Conservation (phyloP, 1,140 invertebrate genomes). For the Drosophila auraria region DNA sequence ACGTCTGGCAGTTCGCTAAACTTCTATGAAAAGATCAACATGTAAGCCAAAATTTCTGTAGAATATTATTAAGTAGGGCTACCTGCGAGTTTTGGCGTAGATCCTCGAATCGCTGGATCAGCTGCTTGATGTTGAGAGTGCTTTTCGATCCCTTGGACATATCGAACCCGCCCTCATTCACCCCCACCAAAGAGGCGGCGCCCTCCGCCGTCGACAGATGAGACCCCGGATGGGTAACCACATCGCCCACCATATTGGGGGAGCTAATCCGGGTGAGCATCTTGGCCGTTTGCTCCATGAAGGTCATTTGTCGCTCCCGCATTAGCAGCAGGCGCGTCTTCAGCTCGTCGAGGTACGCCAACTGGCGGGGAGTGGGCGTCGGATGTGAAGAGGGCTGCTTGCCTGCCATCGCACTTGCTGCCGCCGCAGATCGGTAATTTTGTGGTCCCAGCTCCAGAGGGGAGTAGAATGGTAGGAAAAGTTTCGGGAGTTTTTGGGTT, state of each 20-base stretch:
- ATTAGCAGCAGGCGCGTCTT: constrained; percentile 57
- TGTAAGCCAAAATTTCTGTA: not conserved
- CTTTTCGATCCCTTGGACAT: constrained; percentile 2
- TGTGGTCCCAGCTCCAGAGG: constrained; percentile 2
- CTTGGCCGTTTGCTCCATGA: constrained; percentile 63
- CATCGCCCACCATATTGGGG: not conserved
- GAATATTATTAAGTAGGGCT: not conserved
- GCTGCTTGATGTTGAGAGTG: constrained; percentile 47
- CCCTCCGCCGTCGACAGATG: not conserved
- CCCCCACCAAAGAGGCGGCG: not conserved
- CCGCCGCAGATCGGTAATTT: constrained; percentile 33
- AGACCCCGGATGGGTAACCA: not conserved
- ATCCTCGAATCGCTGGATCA: constrained; percentile 67
- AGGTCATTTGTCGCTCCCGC: constrained; percentile 56
- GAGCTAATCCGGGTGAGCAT: constrained; percentile 53
- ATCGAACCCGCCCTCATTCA: too few species aligned
- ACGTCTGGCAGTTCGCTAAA: constrained; percentile 50
- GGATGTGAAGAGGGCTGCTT: constrained; percentile 12
- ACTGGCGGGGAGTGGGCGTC: constrained; percentile 48
- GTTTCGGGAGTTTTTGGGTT: constrained; percentile 12
- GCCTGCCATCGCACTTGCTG: constrained; percentile 14
- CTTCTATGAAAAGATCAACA: constrained; percentile 11
- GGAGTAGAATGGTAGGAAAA: not conserved
- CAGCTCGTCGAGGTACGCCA: constrained; percentile 68
- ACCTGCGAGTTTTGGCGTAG: constrained; percentile 56